phyloP scores from a whole-genome alignment of 1,140 invertebrate species.

The Lysiphlebus fabarum region DNA sequence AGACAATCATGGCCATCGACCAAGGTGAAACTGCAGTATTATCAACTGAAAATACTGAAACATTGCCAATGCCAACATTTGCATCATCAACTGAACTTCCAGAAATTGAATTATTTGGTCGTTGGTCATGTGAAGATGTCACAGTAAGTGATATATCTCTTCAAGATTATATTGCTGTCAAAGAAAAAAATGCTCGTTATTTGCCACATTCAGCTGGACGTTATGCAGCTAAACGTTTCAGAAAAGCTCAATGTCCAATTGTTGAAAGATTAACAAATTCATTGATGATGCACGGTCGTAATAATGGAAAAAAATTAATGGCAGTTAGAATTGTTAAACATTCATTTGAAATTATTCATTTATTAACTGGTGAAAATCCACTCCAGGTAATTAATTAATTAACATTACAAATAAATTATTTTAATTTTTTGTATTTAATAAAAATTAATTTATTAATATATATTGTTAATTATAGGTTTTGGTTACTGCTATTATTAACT shows the following conservation, averaged over 20 bases:
- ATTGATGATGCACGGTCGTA: slow-evolving; percentile 99
- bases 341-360: slow-evolving; percentile 98
- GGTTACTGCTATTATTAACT: slow-evolving; percentile 98
- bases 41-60: slow-evolving; percentile 37
- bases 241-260: slow-evolving; percentile 99
- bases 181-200: slow-evolving; percentile 98
- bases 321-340: slow-evolving; percentile 98
- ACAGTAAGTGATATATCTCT: slow-evolving; percentile 97
- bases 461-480: slow-evolving; percentile 71
- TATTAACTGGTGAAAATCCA: slow-evolving; percentile 92
- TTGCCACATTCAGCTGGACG: slow-evolving; percentile 96
- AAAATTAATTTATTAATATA: not conserved
- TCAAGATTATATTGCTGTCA: slow-evolving; percentile 97
- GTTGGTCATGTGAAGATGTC: slow-evolving; percentile 98
- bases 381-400: slow-evolving; percentile 62
- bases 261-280: slow-evolving; percentile 97
- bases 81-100: slow-evolving; percentile 73
- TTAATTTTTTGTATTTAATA: slow-evolving; percentile 1
- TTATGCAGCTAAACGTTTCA: slow-evolving; percentile 97
- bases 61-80: slow-evolving; percentile 38
- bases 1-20: slow-evolving; percentile 49
- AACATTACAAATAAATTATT: no score
- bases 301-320: slow-evolving; percentile 99
- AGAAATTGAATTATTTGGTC: slow-evolving; percentile 96
- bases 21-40: slow-evolving; percentile 45